These are phyloP conservation scores for Apocrypta bakeri DNA, from an alignment of 1,140 invertebrate genomes.

Conservation along the genomic window DNA sequence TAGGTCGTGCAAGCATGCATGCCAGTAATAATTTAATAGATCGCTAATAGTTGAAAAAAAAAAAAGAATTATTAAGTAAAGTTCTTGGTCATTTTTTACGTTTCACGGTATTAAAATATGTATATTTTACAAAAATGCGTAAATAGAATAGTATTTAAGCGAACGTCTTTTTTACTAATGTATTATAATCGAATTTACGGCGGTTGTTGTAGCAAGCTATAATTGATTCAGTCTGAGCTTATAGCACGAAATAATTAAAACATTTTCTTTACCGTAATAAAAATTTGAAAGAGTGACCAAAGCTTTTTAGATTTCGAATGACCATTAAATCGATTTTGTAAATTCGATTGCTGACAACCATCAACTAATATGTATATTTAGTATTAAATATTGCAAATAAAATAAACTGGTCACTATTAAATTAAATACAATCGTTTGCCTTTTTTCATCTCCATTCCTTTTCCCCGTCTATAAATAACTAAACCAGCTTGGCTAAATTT, in stretches of 20 bases:
- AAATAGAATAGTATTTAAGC: neutral
- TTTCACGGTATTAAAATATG: neutral
- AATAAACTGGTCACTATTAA: slow-evolving; percentile 4
- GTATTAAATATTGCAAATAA: neutral
- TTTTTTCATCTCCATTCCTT: neutral
- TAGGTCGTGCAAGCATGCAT: too few species aligned
- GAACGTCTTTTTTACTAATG: slow-evolving; percentile 5
- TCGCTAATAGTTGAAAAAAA: neutral
- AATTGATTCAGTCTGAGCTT: neutral
- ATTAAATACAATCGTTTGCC: neutral
- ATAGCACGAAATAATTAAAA: neutral
- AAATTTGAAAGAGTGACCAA: neutral
- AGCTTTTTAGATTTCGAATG: neutral
- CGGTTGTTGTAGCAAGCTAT: neutral
- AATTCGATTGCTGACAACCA: neutral
- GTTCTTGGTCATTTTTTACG: neutral
- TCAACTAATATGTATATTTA: neutral
- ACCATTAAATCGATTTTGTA: neutral
- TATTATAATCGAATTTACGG: neutral
- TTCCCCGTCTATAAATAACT: neutral
- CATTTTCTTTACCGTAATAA: neutral
- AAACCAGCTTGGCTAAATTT: too few species aligned
- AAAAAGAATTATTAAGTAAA: neutral
- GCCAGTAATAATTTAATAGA: neutral
- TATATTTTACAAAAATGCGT: neutral